A percentile compares a stretch with the other conserved stretches of the same genome.
Conservation (phyloP, 2,113 vertebrate genomes). For the Pollimyrus isidori region DNA sequence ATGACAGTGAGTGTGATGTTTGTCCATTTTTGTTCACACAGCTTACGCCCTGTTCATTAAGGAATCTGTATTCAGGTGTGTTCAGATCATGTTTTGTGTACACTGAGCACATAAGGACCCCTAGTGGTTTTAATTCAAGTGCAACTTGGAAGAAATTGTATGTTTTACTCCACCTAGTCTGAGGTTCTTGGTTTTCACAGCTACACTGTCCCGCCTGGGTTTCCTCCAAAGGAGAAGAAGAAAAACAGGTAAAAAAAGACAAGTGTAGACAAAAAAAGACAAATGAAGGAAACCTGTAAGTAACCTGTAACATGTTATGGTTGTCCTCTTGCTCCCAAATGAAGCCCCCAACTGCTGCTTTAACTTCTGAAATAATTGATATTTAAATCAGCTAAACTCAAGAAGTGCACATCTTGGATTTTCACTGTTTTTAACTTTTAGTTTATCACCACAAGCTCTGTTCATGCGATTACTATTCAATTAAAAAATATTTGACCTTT, state of each 20-base stretch:
- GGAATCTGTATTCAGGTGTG: neutral
- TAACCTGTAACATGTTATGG: neutral
- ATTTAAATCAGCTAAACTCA: neutral
- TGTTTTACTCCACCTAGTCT: neutral
- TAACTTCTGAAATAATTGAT: conserved; percentile 49
- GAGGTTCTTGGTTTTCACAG: neutral
- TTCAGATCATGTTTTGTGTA: neutral
- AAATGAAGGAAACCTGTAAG: neutral
- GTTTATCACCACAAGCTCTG: neutral
- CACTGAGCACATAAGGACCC: neutral
- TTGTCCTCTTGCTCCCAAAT: conserved; percentile 62
- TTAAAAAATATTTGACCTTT: neutral
- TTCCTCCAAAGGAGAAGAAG: neutral
- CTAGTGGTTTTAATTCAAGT: neutral
- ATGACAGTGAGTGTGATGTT: neutral
- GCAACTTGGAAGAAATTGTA: neutral
- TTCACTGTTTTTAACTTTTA: neutral
- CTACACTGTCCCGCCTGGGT: neutral
- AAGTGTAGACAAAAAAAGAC: neutral
- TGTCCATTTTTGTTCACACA: neutral
- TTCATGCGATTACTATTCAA: neutral
- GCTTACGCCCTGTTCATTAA: neutral
- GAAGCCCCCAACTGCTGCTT: conserved; percentile 49
- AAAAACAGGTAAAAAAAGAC: neutral
- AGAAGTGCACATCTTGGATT: neutral